Evolutionary conservation across 2,113 vertebrate genomes (phyloP).

Genomic region (Vicugna pacos): DNA sequence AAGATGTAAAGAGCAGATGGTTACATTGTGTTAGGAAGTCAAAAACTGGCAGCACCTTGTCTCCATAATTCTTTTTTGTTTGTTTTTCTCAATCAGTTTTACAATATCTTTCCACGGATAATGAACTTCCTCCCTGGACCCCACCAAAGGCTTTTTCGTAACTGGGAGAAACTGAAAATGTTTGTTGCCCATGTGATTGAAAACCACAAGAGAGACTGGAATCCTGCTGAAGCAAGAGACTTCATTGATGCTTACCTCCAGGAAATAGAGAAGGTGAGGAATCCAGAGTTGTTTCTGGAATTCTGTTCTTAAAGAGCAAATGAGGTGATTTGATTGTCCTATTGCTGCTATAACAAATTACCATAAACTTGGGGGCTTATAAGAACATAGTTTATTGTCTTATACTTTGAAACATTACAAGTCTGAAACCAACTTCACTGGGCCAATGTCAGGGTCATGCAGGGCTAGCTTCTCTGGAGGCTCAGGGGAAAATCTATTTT

Average conservation of each 20-base stretch:
- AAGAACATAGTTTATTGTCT: not conserved
- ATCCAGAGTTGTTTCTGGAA: accelerated
- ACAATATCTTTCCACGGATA: constrained; percentile 84
- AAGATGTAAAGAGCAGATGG: not conserved
- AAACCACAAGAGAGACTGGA: constrained; percentile 87
- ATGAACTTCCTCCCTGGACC: constrained; percentile 88
- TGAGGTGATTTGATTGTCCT: not conserved
- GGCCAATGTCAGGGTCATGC: not conserved
- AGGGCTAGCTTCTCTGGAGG: not conserved
- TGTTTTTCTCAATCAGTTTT: constrained; percentile 84
- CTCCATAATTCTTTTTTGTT: not conserved
- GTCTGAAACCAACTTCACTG: not conserved
- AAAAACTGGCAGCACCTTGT: not conserved
- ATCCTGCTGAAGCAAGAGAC: constrained; percentile 87
- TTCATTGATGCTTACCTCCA: constrained; percentile 91
- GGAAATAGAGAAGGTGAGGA: constrained; percentile 90
- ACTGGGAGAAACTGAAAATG: not conserved
- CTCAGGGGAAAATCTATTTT: not conserved
- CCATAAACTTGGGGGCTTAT: not conserved
- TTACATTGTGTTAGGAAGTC: not conserved
- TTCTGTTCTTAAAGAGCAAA: not conserved
- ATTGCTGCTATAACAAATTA: not conserved
- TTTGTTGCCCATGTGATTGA: constrained; percentile 80
- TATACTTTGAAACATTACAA: not conserved
- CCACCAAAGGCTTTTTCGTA: constrained; percentile 82